Percentiles rank a stretch among this genome's conserved stretches.
Evolutionary conservation across 2,888 invertebrate genomes (phyloP).

Genomic region (Nomada ruficornis): DNA sequence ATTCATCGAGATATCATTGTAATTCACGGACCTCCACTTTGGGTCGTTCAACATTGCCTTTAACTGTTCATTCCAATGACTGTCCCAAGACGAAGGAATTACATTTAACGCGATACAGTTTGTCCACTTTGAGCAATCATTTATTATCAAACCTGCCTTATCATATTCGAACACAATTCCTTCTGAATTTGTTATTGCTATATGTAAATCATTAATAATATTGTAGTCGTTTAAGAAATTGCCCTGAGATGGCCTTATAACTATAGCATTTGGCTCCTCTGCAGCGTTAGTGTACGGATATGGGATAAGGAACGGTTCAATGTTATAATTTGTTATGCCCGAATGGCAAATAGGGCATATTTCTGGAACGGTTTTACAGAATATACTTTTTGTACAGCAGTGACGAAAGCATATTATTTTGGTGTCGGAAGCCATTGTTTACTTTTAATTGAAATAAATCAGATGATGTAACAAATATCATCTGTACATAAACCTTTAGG

Average conservation of each 20-base stretch:
- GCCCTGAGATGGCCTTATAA: constrained; percentile 94
- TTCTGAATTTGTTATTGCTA: constrained; percentile 93
- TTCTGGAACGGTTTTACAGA: constrained; percentile 92
- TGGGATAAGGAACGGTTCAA: constrained; percentile 87
- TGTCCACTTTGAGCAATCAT: constrained; percentile 76
- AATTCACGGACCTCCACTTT: constrained; percentile 89
- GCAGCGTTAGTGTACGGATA: constrained; percentile 94
- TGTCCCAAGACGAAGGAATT: constrained; percentile 78
- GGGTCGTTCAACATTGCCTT: constrained; percentile 85
- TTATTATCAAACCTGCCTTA: constrained; percentile 88
- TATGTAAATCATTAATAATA: constrained; percentile 94
- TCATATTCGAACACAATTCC: constrained; percentile 94
- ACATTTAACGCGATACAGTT: constrained; percentile 74
- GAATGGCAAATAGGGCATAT: constrained; percentile 90
- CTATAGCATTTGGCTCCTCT: constrained; percentile 92
- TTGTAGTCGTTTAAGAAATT: constrained; percentile 94
- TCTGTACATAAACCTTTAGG: constrained; percentile 11
- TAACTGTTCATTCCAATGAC: constrained; percentile 78
- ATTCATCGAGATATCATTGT: constrained; percentile 91
- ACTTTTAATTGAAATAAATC: neutral
- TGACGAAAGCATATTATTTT: constrained; percentile 96
- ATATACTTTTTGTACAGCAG: constrained; percentile 92
- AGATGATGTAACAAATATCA: neutral
- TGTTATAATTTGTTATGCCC: constrained; percentile 56
- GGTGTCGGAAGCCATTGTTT: constrained; percentile 85